Percentiles rank a stretch among this genome's conserved stretches.
These are phyloP conservation scores for Condylostylus longicornis DNA, from an alignment of 1,140 invertebrate genomes.

Conservation along the genomic window DNA sequence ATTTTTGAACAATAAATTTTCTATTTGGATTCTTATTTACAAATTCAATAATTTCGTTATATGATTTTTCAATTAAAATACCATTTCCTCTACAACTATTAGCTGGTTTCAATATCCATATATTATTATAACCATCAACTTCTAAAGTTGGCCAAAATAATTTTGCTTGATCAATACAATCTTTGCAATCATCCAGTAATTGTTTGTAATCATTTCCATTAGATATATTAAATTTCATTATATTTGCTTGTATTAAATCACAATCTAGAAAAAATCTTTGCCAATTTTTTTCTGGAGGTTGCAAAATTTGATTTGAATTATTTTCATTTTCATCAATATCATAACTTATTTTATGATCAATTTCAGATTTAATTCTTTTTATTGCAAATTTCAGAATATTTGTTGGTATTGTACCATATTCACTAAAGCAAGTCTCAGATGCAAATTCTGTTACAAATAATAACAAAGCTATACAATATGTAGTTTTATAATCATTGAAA, in stretches of 20 bases:
- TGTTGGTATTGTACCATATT: neutral
- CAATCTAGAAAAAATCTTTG: too few species aligned
- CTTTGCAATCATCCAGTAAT: neutral
- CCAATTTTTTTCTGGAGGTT: too few species aligned
- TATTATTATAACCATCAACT: constrained; percentile 60
- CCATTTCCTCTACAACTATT: constrained; percentile 72
- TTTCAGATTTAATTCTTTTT: neutral
- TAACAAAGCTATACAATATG: too few species aligned
- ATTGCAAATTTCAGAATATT: neutral
- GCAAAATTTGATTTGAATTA: too few species aligned
- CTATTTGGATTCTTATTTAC: constrained; percentile 40
- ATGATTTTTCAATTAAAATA: constrained; percentile 44
- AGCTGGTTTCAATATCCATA: constrained; percentile 89
- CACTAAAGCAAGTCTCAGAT: neutral
- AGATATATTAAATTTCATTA: too few species aligned
- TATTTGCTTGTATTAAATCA: too few species aligned
- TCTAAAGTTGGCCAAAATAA: neutral
- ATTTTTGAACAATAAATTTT: constrained; percentile 81
- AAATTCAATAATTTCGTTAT: constrained; percentile 49
- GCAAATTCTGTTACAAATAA: too few species aligned
- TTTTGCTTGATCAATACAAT: neutral
- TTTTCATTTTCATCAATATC: too few species aligned
- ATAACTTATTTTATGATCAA: too few species aligned
- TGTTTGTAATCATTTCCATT: too few species aligned
- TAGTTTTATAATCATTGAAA: too few species aligned